phyloP scores from a whole-genome alignment of 2,797 vertebrate genomes.

The Odontamblyopus rebecca region DNA sequence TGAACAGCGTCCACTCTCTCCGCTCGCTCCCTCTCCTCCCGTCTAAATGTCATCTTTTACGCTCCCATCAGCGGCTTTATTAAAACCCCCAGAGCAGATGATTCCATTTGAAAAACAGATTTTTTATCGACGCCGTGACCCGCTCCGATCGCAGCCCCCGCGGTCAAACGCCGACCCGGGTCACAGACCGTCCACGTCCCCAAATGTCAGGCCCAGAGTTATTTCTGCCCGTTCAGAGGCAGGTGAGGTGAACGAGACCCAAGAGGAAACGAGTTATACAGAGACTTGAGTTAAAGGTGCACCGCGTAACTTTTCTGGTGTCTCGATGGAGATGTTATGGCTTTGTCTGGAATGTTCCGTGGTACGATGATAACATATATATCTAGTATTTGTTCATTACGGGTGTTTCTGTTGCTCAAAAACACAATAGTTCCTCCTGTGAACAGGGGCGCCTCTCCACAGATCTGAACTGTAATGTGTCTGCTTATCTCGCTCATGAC shows the following conservation, averaged over 20 bases:
- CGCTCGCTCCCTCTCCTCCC: neutral
- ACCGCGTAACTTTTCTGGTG: too few relatives aligned
- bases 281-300: too few relatives aligned
- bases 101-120: constrained; percentile 33
- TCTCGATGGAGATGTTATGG: too few relatives aligned
- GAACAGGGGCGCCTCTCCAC: too few relatives aligned
- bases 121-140: constrained; percentile 32
- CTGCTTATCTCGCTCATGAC: too few relatives aligned
- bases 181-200: constrained; percentile 13
- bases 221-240: constrained; percentile 11
- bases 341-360: too few relatives aligned
- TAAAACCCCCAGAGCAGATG: constrained; percentile 4
- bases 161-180: constrained; percentile 11
- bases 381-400: too few relatives aligned
- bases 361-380: too few relatives aligned
- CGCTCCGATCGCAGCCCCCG: constrained; percentile 5
- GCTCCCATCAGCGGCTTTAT: constrained; percentile 26
- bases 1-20: constrained; percentile 2
- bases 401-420: too few relatives aligned
- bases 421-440: too few relatives aligned
- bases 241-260: neutral
- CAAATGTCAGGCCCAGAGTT: constrained; percentile 46
- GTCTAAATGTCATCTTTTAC: constrained; percentile 41
- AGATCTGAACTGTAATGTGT: too few relatives aligned
- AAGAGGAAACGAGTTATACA: too few relatives aligned